Conservation (phyloP, 2,797 vertebrate genomes). For the Decapterus maruadsi region DNA sequence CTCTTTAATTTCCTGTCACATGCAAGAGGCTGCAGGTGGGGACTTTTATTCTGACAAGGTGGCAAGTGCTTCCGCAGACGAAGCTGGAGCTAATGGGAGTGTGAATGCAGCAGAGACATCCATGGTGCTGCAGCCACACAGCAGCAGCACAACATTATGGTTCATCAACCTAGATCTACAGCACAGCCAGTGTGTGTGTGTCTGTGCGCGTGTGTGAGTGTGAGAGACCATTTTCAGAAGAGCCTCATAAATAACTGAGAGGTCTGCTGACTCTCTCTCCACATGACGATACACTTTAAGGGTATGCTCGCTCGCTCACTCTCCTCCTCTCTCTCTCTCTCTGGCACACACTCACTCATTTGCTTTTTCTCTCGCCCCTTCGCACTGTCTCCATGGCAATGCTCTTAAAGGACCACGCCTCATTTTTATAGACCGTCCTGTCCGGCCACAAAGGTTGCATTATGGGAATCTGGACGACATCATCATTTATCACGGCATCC, state of each 20-base stretch:
- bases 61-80: not conserved
- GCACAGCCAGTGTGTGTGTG: constrained; percentile 4
- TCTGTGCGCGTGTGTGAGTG: constrained; percentile 20
- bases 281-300: constrained; percentile 58
- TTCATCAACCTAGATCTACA: constrained; percentile 17
- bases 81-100: constrained; percentile 28
- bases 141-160: constrained; percentile 24
- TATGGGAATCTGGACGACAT: not conserved
- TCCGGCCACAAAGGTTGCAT: not conserved
- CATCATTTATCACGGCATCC: not conserved
- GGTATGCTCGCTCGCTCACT: constrained; percentile 18
- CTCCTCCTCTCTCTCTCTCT: not conserved
- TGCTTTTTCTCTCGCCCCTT: not conserved
- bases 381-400: constrained; percentile 52
- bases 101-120: constrained; percentile 47
- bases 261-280: constrained; percentile 35
- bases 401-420: constrained; percentile 46
- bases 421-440: fast-evolving
- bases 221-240: constrained; percentile 39
- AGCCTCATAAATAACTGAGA: constrained; percentile 63
- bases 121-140: constrained; percentile 33
- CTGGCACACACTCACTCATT: not conserved
- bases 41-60: constrained; percentile 29
- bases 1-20: too few species aligned
- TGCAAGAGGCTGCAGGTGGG: too few species aligned